phyloP scores from a whole-genome alignment of 1,140 invertebrate species.

The Macrocentrus cingulum region DNA sequence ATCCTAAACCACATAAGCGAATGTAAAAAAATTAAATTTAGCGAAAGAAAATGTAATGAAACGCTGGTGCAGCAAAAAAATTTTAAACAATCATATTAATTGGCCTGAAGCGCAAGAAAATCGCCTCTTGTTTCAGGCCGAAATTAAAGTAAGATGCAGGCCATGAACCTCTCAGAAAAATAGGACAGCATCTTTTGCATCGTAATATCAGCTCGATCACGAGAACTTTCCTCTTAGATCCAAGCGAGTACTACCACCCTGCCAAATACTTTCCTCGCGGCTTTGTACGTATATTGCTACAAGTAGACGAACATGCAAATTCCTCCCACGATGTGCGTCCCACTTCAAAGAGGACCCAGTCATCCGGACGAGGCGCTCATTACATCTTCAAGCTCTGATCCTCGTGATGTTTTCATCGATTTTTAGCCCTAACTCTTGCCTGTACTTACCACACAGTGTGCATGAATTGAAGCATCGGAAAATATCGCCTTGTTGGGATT shows the following conservation, averaged over 20 bases:
- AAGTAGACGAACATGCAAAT: neutral
- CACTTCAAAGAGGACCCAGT: neutral
- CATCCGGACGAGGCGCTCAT: neutral
- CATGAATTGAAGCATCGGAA: too few species aligned
- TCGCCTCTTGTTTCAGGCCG: neutral
- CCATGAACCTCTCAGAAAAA: neutral
- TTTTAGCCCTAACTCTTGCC: neutral
- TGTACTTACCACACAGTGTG: too few species aligned
- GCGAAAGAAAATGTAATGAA: too few species aligned
- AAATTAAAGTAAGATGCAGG: neutral
- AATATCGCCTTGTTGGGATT: neutral
- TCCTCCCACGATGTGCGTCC: neutral
- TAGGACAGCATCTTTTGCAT: conserved; percentile 5
- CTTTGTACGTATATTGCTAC: too few species aligned
- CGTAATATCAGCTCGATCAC: neutral
- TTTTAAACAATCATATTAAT: too few species aligned
- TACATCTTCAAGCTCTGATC: conserved; percentile 13
- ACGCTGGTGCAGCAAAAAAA: too few species aligned
- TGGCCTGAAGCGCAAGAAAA: neutral
- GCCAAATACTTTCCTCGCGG: too few species aligned
- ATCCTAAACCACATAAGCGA: neutral
- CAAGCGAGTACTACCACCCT: too few species aligned
- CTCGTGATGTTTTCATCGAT: neutral
- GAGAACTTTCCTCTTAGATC: neutral
- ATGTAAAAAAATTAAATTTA: too few species aligned